Base-by-base conservation (phyloP, 2,113 vertebrate species). In the Gymnorhina tibicen region DNA sequence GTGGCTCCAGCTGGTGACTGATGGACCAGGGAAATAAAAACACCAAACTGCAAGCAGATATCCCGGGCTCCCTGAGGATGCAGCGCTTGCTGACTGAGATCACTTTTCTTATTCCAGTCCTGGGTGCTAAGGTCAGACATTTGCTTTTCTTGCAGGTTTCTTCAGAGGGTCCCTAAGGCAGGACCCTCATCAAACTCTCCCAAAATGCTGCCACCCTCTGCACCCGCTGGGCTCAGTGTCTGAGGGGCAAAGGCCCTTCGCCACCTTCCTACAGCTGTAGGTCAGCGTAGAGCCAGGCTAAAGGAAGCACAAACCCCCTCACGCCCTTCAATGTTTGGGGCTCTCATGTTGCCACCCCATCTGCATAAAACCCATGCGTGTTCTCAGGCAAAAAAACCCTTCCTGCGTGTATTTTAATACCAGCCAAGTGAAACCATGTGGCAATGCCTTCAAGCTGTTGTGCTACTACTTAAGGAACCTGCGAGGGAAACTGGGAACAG, bases 81-180 rank as follows among this genome's bases (percentile, higher is more conserved):
- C 10, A 20, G 41, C 0, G 0, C 16, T 44, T 2, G 0, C 14
- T 39, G 58, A 10, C 23, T 55, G 18, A 32, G 41, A 70, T 7
- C 17, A 1, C 16, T 81, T 66, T 87, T 39, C 55, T 63, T 3
- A 0, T 37, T 15, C 32, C 37, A 47, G 28, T 33, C 32, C 13
- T 74, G 11, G 10, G 3, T n/a, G 30, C 11, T 35, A 15, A 64
- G 32, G 47, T 20, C 53, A 90, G 64, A 73, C 8, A 24, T 86
- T 49, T 63, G 16, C 3, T 59, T 67, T 64, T 26, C 13, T 47
- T 35, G 26, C 9, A 83, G 46, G 19, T 11, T 84, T 23, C 6
- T 67, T 50, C 28, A 6, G 7, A 47, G 21, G 6, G 5, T 46
- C 16, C 7, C 58, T 41, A 22, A 73, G 68, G 11, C 26, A 53